phyloP scores from a whole-genome alignment of 1,140 invertebrate species.

The Macrotrachela quadricornifera region DNA sequence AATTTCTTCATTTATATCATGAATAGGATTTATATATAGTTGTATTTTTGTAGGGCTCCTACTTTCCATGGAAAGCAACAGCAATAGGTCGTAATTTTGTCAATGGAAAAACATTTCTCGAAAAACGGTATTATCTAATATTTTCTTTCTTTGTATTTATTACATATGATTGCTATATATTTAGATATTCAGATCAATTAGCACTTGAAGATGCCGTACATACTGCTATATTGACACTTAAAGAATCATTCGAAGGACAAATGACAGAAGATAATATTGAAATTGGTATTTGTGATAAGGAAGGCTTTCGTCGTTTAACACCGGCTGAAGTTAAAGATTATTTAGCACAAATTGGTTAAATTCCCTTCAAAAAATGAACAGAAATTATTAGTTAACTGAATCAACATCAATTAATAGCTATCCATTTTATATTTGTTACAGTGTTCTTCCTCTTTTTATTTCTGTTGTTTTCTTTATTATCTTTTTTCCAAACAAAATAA shows the following conservation, averaged over 20 bases:
- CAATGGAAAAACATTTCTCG: slow-evolving; percentile 96
- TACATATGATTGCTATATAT: slow-evolving; percentile 34
- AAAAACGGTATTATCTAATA: slow-evolving; percentile 41
- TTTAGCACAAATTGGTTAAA: slow-evolving; percentile 30
- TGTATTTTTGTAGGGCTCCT: slow-evolving; percentile 47
- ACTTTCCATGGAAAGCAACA: slow-evolving; percentile 98
- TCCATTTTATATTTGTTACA: too few species aligned
- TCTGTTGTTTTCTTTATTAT: too few species aligned
- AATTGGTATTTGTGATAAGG: slow-evolving; percentile 76
- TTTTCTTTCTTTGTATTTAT: too few species aligned
- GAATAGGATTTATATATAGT: background rate
- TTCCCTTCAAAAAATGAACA: too few species aligned
- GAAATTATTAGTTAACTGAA: too few species aligned
- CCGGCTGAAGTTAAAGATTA: slow-evolving; percentile 90
- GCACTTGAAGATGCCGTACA: slow-evolving; percentile 96
- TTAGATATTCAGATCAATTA: slow-evolving; percentile 69
- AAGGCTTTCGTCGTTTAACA: slow-evolving; percentile 67
- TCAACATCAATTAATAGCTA: too few species aligned
- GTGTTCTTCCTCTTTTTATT: too few species aligned
- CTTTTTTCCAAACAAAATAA: too few species aligned
- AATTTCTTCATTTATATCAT: slow-evolving; percentile 10
- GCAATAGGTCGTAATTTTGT: slow-evolving; percentile 98
- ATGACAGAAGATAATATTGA: slow-evolving; percentile 99
- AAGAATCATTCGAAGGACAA: slow-evolving; percentile 95
- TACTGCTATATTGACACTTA: slow-evolving; percentile 87